Evolutionary conservation across 2,888 invertebrate species (phyloP), one percentile per base, ranked within the genome.

Genomic region (Drosophila percnosoma): DNA sequence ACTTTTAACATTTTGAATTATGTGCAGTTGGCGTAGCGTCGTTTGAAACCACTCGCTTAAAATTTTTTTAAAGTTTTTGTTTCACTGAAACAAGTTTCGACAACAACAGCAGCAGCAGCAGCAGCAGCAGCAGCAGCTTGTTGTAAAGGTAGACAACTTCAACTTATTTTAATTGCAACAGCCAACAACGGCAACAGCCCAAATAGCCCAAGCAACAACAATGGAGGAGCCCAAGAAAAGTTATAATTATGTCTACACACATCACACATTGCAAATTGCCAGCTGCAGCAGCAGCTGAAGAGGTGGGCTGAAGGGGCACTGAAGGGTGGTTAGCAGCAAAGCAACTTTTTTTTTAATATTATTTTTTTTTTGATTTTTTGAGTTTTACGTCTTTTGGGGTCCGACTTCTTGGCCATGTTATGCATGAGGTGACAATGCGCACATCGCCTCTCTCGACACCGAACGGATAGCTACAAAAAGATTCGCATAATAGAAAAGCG

Each of bases 91-190:
- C 87, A 87, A 80, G 86, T 80, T 80, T 71, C 77, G 72, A 66
- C 81, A 83, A 57, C 65, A 54, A 42, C 65, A 38, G 27, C 27
- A 33, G 7, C 60, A 31, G 18, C 45, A 42, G n/a, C 40, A 21
- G n/a, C 51, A 18, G 18, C 49, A 18, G 21, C 68, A 57, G 64
- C 76, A 64, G 68, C 69, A 79, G 71, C 78, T 74, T 58, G 84
- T 70, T 80, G 89, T 86, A 87, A 87, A 90, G 90, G 87, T 87
- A 90, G 89, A 87, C 87, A 87, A 83, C 90, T 87, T 88, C 87
- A 89, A 86, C 82, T 90, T 86, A 84, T 87, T 89, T 89, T 82
- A 90, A 87, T 87, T 90, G 86, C 86, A 87, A 85, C 86, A 85
- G 78, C 63, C 51, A 69, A 67, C 74, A 77, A 59, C 65, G 63